These are phyloP conservation scores for Percopsis transmontana DNA, from an alignment of 2,113 vertebrate genomes.

Conservation along the genomic window DNA sequence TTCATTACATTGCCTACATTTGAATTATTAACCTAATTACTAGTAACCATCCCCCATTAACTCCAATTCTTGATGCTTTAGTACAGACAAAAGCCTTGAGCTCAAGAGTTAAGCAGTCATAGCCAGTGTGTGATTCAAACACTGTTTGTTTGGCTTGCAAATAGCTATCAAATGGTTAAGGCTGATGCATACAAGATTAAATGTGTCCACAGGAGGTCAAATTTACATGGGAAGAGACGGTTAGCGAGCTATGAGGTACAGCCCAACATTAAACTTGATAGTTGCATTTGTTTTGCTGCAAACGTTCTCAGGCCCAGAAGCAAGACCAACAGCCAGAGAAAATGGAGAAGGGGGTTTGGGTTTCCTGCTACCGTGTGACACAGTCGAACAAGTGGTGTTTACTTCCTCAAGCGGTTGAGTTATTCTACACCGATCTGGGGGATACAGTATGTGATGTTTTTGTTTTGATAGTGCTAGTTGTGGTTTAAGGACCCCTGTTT, in stretches of 20 bases:
- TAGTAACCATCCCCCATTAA: not conserved
- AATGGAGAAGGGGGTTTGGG: constrained; percentile 53
- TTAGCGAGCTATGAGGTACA: constrained; percentile 31
- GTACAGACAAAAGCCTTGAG: constrained; percentile 15
- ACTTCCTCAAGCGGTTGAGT: constrained; percentile 44
- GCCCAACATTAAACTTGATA: constrained; percentile 45
- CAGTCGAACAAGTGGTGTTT: constrained; percentile 30
- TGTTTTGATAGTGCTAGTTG: not conserved
- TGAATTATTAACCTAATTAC: too few relatives aligned
- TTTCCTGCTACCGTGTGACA: constrained; percentile 65
- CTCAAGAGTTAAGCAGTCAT: constrained; percentile 16
- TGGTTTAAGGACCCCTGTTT: too few relatives aligned
- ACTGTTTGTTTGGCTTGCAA: constrained; percentile 28
- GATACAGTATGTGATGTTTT: constrained; percentile 22
- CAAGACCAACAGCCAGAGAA: not conserved
- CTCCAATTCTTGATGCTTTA: not conserved
- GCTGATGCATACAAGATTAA: constrained; percentile 38
- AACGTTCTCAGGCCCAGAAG: constrained; percentile 10
- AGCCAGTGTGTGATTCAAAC: constrained; percentile 22
- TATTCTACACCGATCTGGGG: constrained; percentile 2
- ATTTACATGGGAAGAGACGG: constrained; percentile 17
- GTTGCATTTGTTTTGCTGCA: not conserved
- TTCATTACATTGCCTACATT: too few relatives aligned
- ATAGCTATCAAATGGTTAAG: constrained; percentile 32
- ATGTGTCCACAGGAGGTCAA: constrained; percentile 15